These are phyloP conservation scores for Austrolebias charrua DNA, from an alignment of 2,797 vertebrate species.

Conservation along the genomic window DNA sequence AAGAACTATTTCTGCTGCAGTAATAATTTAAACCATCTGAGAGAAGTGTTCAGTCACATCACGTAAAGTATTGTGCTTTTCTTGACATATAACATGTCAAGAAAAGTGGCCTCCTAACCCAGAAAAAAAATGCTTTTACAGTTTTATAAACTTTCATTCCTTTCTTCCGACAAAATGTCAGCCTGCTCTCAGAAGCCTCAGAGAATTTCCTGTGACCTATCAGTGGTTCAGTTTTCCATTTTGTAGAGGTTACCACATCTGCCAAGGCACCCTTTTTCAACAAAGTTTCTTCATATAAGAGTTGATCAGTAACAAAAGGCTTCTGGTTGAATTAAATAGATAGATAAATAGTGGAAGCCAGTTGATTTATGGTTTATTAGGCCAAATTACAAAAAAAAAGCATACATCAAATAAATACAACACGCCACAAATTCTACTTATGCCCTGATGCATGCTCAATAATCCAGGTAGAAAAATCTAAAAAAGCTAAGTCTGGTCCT, in stretches of 20 bases:
- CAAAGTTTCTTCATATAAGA: slow-evolving; percentile 9
- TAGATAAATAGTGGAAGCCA: not conserved
- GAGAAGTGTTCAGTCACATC: not conserved
- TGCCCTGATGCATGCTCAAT: too few relatives aligned
- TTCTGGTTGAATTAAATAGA: not conserved
- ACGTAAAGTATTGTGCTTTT: not conserved
- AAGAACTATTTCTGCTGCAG: not conserved
- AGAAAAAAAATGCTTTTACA: not conserved
- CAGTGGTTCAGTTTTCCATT: slow-evolving; percentile 1
- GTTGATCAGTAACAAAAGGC: not conserved
- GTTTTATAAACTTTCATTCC: slow-evolving; percentile 12
- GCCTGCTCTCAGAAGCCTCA: slow-evolving; percentile 9
- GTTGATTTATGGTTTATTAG: not conserved
- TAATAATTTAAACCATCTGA: not conserved
- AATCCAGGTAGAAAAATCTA: too few relatives aligned
- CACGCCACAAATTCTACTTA: too few relatives aligned
- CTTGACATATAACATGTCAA: slow-evolving; percentile 6
- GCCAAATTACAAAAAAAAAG: not conserved
- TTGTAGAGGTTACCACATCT: not conserved
- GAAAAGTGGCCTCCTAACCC: not conserved
- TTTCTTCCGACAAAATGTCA: slow-evolving; percentile 42
- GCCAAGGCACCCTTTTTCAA: slow-evolving; percentile 3
- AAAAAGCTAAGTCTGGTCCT: too few relatives aligned
- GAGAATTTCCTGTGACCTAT: slow-evolving; percentile 27
- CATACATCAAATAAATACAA: not conserved